phyloP scores from a whole-genome alignment of 64 coral and sea anemone genomes.

The Orbicella faveolata region DNA sequence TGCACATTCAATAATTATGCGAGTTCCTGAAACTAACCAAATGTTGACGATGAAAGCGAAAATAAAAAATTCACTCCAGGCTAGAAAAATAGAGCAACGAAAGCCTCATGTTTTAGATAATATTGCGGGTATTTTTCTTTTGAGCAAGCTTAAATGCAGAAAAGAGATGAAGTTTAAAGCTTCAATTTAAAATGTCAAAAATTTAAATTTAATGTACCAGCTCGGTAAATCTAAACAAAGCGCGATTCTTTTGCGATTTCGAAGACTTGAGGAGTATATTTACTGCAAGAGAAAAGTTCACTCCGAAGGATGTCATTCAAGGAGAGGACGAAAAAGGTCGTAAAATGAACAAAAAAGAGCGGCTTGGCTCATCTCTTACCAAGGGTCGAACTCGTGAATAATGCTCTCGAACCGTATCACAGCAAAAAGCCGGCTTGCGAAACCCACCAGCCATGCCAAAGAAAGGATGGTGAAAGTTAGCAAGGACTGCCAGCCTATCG shows the following conservation, averaged over 20 bases:
- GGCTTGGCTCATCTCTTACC: constrained; percentile 53
- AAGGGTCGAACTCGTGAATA: constrained; percentile 98
- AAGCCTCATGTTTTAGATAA: too few species aligned
- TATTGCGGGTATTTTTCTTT: not conserved
- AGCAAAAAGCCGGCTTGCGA: constrained; percentile 98
- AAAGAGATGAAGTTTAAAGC: not conserved
- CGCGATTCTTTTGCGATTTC: not conserved
- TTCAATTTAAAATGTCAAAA: not conserved
- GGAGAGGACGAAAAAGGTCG: not conserved
- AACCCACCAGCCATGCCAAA: constrained; percentile 96
- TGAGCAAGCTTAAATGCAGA: not conserved
- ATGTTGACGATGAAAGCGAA: too few species aligned
- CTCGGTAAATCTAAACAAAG: not conserved
- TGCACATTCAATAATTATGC: too few species aligned
- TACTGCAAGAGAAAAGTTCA: not conserved
- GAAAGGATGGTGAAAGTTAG: constrained; percentile 87
- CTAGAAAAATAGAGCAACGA: too few species aligned
- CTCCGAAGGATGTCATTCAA: not conserved
- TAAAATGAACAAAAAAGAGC: not conserved
- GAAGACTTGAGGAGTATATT: not conserved
- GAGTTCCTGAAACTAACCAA: too few species aligned
- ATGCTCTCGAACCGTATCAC: constrained; percentile 99
- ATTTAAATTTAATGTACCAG: not conserved
- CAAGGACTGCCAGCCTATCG: constrained; percentile 91
- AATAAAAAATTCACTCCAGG: too few species aligned